Base-by-base conservation (phyloP, 1,140 invertebrate species). In the Leptoteleia sp. region DNA sequence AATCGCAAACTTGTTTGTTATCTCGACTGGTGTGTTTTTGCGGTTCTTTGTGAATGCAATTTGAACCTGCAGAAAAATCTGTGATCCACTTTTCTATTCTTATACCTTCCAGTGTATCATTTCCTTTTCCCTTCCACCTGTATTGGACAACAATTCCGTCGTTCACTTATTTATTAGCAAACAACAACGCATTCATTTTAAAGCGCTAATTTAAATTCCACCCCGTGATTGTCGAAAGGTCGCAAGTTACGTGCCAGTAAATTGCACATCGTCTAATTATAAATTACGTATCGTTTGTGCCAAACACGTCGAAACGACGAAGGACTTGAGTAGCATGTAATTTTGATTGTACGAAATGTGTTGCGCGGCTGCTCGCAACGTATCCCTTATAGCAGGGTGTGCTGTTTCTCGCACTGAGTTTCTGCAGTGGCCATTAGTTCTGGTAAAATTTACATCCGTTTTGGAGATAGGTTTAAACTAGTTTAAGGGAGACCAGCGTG, bases 401-500 rank as follows among this genome's bases (percentile, higher is more conserved):
- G 40, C 9, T 48, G 65, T 65, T 64, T 76, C 73, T 68, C 64
- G 40, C 25, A 50, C 48, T 52, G 65, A 64, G 73, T 62, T 62
- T 42, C 55, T 37, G 29, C 57, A 64, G 73, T 76, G 50, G 55
- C 65, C 64, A 76, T 76, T 76, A 76, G 73, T 76, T 64, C 50
- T 43, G 65, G 57, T 76, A 43, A 67, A 76, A 76, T 76, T 70
- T 76, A 76, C 64, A 76, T 55, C 57, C 62, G 72, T 57, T 70
- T 68, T 17, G 35, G 59, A 54, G 27, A 50, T 70, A 54, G 65
- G 50, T 65, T 62, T 68, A 65, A 70, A 59, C 75, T 65, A 77
- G 75, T 71, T 61, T 67, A 61, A 78, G 72, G 67, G 65, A 45
- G 48, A n/a, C n/a, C 15, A 47, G 40, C 4, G 55, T 64, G 48